A percentile compares a stretch with the other conserved stretches of the same genome.
phyloP scores from a whole-genome alignment of 64 coral and sea anemone genomes.

The Catalaphyllia jardinei region DNA sequence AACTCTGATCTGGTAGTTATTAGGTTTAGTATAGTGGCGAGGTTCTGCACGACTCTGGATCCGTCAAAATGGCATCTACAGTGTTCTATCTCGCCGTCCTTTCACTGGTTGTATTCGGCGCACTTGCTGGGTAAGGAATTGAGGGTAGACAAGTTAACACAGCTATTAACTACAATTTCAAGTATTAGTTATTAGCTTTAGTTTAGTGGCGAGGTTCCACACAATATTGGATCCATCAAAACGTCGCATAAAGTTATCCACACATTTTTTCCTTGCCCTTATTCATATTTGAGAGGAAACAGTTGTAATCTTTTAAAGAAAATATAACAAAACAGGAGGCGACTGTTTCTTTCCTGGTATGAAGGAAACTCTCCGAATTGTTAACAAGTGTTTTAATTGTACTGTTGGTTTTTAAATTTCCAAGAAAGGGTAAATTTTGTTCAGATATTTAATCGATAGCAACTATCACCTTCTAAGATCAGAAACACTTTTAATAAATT shows the following conservation, averaged over 20 bases:
- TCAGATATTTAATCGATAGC: too few relatives aligned
- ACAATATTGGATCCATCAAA: background rate
- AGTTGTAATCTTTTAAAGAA: too few relatives aligned
- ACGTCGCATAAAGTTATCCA: background rate
- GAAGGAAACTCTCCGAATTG: too few relatives aligned
- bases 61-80: background rate
- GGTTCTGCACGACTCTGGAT: background rate
- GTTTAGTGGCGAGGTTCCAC: background rate
- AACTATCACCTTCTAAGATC: too few relatives aligned
- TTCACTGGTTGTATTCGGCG: background rate
- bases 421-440: too few relatives aligned
- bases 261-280: too few relatives aligned
- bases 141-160: background rate
- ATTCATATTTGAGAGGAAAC: too few relatives aligned
- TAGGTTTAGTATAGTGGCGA: background rate
- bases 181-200: background rate
- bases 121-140: constrained; percentile 1
- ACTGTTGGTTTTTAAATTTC: too few relatives aligned
- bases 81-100: background rate
- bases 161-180: background rate
- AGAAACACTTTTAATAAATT: too few relatives aligned
- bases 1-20: background rate
- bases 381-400: too few relatives aligned
- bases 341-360: too few relatives aligned
- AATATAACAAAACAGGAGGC: too few relatives aligned